A percentile compares a stretch with the other conserved stretches of the same genome.
Conservation (phyloP, 1,140 invertebrate genomes). For the Euwallacea similis region DNA sequence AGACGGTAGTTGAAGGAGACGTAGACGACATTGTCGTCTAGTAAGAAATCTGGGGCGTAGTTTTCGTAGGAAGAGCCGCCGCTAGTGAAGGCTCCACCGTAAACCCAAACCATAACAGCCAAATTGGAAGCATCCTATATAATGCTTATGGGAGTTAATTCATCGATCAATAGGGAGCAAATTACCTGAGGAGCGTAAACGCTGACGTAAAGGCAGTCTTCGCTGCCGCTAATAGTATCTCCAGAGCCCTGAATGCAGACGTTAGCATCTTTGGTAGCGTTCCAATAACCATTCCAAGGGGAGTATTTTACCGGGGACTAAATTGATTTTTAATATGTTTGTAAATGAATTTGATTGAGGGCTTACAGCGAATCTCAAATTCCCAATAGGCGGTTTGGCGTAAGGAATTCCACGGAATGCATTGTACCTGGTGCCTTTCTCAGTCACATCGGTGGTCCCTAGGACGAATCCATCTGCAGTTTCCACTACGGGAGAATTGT, state of each 20-base stretch:
- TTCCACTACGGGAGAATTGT: constrained; percentile 13
- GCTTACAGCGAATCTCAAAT: constrained; percentile 60
- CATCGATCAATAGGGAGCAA: neutral
- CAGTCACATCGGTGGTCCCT: constrained; percentile 2
- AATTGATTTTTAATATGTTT: neutral
- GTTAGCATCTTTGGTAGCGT: constrained; percentile 19
- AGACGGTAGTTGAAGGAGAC: constrained; percentile 62
- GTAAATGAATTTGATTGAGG: constrained; percentile 3
- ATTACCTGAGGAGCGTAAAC: constrained; percentile 35
- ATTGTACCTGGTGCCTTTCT: constrained; percentile 50
- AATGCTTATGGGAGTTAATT: neutral
- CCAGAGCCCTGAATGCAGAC: constrained; percentile 28
- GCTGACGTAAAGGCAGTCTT: constrained; percentile 43
- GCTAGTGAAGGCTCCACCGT: constrained; percentile 47
- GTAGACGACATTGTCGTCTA: constrained; percentile 57
- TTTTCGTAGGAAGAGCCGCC: constrained; percentile 42
- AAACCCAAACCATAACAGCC: constrained; percentile 50
- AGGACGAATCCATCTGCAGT: constrained; percentile 30
- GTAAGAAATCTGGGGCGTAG: constrained; percentile 53
- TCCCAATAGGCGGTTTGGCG: constrained; percentile 65
- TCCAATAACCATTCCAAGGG: constrained; percentile 34
- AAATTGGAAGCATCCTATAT: constrained; percentile 19
- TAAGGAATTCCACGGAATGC: constrained; percentile 70
- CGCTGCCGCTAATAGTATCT: constrained; percentile 23
- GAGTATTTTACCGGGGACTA: constrained; percentile 27